Conservation (phyloP, 2,888 invertebrate genomes). For the Sinelater perroti region DNA sequence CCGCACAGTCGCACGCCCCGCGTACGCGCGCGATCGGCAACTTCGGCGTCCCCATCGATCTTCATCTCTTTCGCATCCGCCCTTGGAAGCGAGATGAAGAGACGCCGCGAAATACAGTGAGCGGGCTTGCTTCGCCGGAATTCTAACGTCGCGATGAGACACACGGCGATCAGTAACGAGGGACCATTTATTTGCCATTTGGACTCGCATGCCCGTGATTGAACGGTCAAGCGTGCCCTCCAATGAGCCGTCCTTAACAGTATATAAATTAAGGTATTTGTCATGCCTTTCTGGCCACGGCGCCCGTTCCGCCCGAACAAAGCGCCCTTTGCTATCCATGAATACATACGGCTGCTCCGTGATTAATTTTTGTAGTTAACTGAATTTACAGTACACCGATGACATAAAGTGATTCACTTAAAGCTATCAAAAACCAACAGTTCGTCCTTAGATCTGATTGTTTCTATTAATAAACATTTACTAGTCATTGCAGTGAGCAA, state of each 20-base stretch:
- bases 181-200: constrained; percentile 41
- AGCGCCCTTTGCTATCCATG: no score
- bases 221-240: constrained; percentile 42
- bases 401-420: no score
- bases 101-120: constrained; percentile 29
- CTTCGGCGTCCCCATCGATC: constrained; percentile 32
- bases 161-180: constrained; percentile 38
- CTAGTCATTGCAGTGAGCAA: no score
- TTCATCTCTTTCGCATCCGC: constrained; percentile 35
- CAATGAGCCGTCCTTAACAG: constrained; percentile 49
- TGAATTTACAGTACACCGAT: no score
- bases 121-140: constrained; percentile 36
- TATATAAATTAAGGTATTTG: constrained; percentile 51
- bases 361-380: no score
- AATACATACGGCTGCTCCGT: no score
- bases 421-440: no score
- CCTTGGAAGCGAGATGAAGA: constrained; percentile 31
- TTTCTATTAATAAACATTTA: no score
- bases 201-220: constrained; percentile 39
- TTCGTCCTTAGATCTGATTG: no score
- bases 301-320: no score
- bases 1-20: constrained; percentile 59
- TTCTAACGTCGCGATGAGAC: constrained; percentile 36
- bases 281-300: constrained; percentile 21
- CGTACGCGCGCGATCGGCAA: constrained; percentile 45